A percentile compares a stretch with the other conserved stretches of the same genome.
Evolutionary conservation across 1,140 invertebrate genomes (phyloP).

Genomic region (Eciton burchellii): DNA sequence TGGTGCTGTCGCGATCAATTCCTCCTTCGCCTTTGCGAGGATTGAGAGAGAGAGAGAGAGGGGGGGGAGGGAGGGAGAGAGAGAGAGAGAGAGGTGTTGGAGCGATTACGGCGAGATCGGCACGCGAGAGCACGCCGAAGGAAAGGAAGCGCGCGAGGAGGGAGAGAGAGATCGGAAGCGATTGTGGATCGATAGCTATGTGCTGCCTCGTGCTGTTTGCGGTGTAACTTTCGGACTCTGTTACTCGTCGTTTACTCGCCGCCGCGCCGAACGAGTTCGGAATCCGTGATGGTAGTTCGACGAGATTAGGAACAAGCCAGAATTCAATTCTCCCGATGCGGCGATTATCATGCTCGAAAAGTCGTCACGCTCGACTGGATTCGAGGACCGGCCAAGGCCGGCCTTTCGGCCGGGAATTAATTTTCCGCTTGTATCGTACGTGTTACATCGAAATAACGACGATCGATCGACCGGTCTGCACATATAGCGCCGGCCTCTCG

Average conservation of each 20-base stretch:
- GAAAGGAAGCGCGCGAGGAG: constrained; percentile 18
- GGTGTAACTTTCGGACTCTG: constrained; percentile 1
- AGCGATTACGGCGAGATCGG: constrained; percentile 2
- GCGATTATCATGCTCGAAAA: constrained; percentile 1
- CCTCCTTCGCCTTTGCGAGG: too few species aligned
- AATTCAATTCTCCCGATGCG: constrained; percentile 14
- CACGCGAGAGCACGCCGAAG: constrained; percentile 34
- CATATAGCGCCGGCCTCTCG: too few species aligned
- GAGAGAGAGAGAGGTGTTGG: too few species aligned
- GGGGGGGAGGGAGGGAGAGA: too few species aligned
- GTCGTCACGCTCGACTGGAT: constrained; percentile 23
- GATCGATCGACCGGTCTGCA: too few species aligned
- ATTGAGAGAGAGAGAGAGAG: too few species aligned
- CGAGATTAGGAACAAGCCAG: constrained; percentile 12
- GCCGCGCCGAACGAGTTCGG: constrained; percentile 14
- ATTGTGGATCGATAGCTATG: constrained; percentile 52
- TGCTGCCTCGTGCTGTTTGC: constrained; percentile 10
- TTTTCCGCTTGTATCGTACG: too few species aligned
- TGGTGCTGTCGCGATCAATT: constrained; percentile 42
- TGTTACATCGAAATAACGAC: too few species aligned
- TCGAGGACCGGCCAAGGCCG: too few species aligned
- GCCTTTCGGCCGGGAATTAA: too few species aligned
- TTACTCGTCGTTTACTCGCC: constrained; percentile 26
- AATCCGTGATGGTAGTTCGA: constrained; percentile 7
- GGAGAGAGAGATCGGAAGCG: constrained; percentile 24